Conservation (phyloP, 2,113 vertebrate genomes). For the Myiagra hebetior region DNA sequence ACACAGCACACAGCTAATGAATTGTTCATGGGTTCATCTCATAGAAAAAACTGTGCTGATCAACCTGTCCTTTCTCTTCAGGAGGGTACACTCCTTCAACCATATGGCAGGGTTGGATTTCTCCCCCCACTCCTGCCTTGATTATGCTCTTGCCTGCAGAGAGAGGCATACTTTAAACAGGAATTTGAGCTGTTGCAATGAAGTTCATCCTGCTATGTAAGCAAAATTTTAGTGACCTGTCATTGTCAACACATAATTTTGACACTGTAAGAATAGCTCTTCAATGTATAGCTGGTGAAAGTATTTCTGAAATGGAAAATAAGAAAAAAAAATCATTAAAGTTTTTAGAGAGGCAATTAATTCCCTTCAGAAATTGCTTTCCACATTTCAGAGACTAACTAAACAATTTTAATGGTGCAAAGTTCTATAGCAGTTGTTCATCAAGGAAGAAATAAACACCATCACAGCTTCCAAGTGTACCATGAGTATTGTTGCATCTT, state of each 20-base stretch:
- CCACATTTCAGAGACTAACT: not conserved
- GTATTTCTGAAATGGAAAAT: constrained; percentile 8
- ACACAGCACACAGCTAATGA: not conserved
- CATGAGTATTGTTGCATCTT: not conserved
- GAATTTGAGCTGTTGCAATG: not conserved
- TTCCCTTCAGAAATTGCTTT: constrained; percentile 18
- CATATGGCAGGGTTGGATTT: not conserved
- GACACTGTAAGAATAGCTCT: not conserved
- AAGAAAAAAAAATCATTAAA: constrained; percentile 23
- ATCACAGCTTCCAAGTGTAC: not conserved
- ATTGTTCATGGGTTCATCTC: not conserved
- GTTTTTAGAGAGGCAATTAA: constrained; percentile 37
- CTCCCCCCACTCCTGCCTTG: not conserved
- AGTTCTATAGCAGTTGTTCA: constrained; percentile 17
- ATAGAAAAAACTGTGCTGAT: not conserved
- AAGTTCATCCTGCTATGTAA: not conserved
- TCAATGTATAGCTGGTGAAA: not conserved
- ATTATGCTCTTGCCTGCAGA: not conserved
- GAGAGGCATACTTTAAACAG: not conserved
- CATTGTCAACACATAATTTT: not conserved
- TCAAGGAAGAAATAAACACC: constrained; percentile 8
- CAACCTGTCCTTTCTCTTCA: not conserved
- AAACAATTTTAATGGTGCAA: not conserved
- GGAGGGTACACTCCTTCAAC: not conserved
- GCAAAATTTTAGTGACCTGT: not conserved